Base-by-base conservation (phyloP, 2,888 invertebrate genomes). In the Coecobrya sp. region DNA sequence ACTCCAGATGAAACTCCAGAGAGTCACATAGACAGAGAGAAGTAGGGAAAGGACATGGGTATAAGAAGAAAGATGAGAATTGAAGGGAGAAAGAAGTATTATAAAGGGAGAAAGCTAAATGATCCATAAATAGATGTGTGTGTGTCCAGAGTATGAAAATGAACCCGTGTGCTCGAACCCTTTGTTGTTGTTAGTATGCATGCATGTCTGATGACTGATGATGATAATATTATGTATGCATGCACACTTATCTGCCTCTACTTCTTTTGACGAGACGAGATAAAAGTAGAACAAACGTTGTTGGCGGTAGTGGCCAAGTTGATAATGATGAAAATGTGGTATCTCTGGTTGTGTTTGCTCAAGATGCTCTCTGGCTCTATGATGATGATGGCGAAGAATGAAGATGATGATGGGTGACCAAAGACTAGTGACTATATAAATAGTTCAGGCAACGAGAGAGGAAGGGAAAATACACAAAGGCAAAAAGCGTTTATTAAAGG, bases 61-160 rank as follows among this genome's bases (percentile, higher is more conserved):
- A 85, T 13, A 36, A 84, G 42, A 65, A 52, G 62, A 27, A 68
- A 65, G 45, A 65, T 59, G 52, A 82, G 59, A 59, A 73, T 73
- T 42, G 73, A 73, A 13, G n/a, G n/a, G 73, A 70, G 55, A 27
- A 81, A 81, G 52, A 10, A 13, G 25, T 49, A 25, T 45, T 7
- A 10, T 27, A 30, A 25, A 16, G 10, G 65, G 25, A 55, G 27
- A 45, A 19, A 49, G 70, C 86, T 68, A 86, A 86, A 86, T 86
- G 86, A 86, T 52, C 73, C 86, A 73, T 86, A 59, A 55, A 52
- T 70, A 27, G 49, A 45, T 79, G 79, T 79, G 19, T 27, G 65
- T 65, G 27, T 27, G 25, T 55, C 5, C 55, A 10, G n/a, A n/a
- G 13, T 27, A 30, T 68, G 68, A 68, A 68, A 68, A 30, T 68